These are phyloP conservation scores for Sycophila texana DNA, from an alignment of 2,888 invertebrate genomes.

Conservation along the genomic window DNA sequence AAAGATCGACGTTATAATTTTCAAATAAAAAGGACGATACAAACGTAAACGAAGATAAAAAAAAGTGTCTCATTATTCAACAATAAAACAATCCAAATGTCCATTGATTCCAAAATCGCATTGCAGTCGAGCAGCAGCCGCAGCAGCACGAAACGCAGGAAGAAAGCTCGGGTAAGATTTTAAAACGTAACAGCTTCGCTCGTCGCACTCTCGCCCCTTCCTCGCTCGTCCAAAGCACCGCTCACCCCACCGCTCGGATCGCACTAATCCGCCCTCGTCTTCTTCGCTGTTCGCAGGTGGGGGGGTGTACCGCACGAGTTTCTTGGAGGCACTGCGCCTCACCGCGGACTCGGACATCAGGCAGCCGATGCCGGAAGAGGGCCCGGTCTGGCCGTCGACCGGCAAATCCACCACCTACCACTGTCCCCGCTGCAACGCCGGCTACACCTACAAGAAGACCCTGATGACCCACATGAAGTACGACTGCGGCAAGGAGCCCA, in stretches of 20 bases:
- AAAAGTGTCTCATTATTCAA: too few relatives aligned
- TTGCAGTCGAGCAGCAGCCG: too few relatives aligned
- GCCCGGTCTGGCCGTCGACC: constrained; percentile 62
- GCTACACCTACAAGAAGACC: constrained; percentile 74
- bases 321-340: constrained; percentile 64
- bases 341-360: constrained; percentile 59
- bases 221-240: not conserved
- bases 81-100: too few relatives aligned
- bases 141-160: too few relatives aligned
- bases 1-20: too few relatives aligned
- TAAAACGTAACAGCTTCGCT: not conserved
- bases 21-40: too few relatives aligned
- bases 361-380: constrained; percentile 62
- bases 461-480: constrained; percentile 76
- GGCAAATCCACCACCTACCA: constrained; percentile 68
- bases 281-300: constrained; percentile 48
- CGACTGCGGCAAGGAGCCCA: constrained; percentile 76
- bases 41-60: too few relatives aligned
- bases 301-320: constrained; percentile 57
- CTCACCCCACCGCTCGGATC: not conserved
- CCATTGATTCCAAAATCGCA: too few relatives aligned
- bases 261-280: constrained; percentile 6
- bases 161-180: too few relatives aligned
- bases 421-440: constrained; percentile 74
- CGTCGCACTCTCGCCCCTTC: constrained; percentile 1